Percentiles rank a stretch among this genome's conserved stretches.
These are phyloP conservation scores for Parthenolecanium corni DNA, from an alignment of 2,888 invertebrate species.

Conservation along the genomic window DNA sequence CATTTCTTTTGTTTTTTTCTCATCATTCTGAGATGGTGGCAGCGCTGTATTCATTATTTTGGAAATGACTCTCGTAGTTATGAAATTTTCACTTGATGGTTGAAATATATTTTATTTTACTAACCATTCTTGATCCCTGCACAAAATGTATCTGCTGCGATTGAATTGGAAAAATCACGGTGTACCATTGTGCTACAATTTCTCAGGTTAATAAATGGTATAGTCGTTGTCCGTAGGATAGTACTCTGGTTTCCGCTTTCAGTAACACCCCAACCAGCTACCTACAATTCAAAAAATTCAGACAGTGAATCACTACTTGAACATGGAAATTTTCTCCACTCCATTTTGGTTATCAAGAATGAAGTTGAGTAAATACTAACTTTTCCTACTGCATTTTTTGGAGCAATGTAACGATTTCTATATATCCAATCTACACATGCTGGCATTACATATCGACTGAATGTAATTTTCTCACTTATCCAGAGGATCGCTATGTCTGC, in stretches of 20 bases:
- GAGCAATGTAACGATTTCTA: neutral
- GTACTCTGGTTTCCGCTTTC: neutral
- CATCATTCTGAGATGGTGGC: no score
- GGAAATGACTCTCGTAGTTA: no score
- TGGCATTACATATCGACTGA: neutral
- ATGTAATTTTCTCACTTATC: neutral
- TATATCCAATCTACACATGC: neutral
- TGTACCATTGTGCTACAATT: neutral
- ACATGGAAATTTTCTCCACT: no score
- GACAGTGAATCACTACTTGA: no score
- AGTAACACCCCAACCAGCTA: neutral
- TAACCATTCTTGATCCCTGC: neutral
- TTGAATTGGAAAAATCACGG: neutral
- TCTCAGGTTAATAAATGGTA: neutral
- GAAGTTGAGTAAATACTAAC: no score
- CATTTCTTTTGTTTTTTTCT: no score
- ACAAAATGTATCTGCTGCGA: conserved; percentile 4
- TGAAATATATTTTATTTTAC: no score
- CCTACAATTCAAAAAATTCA: neutral
- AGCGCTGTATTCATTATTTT: no score
- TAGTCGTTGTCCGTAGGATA: neutral
- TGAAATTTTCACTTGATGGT: no score
- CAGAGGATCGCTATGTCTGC: neutral
- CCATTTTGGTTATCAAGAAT: no score
- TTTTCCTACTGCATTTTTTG: neutral